These are phyloP conservation scores for Eupithecia abbreviata DNA, from an alignment of 2,888 invertebrate genomes.

Conservation along the genomic window DNA sequence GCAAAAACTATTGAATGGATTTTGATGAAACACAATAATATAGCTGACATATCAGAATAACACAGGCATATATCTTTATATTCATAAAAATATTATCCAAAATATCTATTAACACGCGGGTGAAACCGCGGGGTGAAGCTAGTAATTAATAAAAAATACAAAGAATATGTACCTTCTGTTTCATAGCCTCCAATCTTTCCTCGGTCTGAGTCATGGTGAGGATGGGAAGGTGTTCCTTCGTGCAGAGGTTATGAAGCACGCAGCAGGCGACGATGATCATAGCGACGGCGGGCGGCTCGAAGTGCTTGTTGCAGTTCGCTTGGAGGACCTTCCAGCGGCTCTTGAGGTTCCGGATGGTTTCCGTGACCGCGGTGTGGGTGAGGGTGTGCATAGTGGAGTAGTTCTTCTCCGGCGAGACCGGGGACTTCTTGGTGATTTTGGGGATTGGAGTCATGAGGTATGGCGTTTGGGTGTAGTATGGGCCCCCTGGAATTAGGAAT, in stretches of 20 bases:
- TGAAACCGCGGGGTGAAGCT: no score
- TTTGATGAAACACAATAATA: no score
- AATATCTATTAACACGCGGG: no score
- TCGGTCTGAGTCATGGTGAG: slow-evolving; percentile 70
- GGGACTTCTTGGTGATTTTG: slow-evolving; percentile 74
- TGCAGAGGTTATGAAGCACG: slow-evolving; percentile 71
- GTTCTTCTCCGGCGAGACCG: slow-evolving; percentile 74
- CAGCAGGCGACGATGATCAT: slow-evolving; percentile 74
- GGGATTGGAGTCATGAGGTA: slow-evolving; percentile 76
- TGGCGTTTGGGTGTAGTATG: slow-evolving; percentile 69
- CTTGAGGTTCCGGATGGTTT: slow-evolving; percentile 75
- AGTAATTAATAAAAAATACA: no score
- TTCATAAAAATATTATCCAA: no score
- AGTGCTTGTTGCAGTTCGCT: slow-evolving; percentile 73
- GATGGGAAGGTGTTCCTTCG: slow-evolving; percentile 57
- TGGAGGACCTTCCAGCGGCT: slow-evolving; percentile 76
- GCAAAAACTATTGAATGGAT: no score
- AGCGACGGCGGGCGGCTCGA: slow-evolving; percentile 67
- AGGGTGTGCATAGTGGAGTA: slow-evolving; percentile 69
- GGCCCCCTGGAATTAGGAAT: slow-evolving; percentile 61
- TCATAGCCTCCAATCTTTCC: slow-evolving; percentile 73
- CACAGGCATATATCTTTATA: no score
- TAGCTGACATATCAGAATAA: no score
- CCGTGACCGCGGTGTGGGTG: slow-evolving; percentile 58
- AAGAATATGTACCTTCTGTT: slow-evolving; percentile 56